A percentile compares a stretch with the other conserved stretches of the same genome.
Conservation (phyloP, 2,888 invertebrate species). For the Drymonia ruficornis region DNA sequence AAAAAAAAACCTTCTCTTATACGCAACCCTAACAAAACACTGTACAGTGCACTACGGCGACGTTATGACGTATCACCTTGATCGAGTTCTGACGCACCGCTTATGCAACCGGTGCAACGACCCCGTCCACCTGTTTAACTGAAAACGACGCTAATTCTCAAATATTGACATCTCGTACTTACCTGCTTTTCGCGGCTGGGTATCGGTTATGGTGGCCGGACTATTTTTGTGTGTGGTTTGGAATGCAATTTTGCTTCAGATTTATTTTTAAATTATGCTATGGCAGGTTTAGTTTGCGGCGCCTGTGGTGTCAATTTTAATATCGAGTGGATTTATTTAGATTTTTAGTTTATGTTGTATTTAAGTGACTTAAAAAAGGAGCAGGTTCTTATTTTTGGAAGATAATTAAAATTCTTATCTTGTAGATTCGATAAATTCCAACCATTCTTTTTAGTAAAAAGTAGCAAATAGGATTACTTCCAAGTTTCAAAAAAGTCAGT, state of each 20-base stretch:
- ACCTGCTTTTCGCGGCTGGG: conserved; percentile 44
- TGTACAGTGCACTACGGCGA: conserved; percentile 23
- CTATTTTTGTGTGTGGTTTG: neutral
- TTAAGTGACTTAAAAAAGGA: too few relatives aligned
- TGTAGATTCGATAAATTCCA: too few relatives aligned
- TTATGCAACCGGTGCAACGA: conserved; percentile 73
- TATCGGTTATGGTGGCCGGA: conserved; percentile 24
- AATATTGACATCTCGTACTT: conserved; percentile 64
- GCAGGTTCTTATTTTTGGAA: too few relatives aligned
- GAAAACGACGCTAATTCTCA: conserved; percentile 52
- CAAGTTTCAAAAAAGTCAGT: too few relatives aligned
- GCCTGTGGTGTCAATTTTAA: too few relatives aligned
- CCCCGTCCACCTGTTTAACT: conserved; percentile 43
- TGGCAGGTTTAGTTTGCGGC: too few relatives aligned
- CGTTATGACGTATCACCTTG: conserved; percentile 67
- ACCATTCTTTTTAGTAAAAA: too few relatives aligned
- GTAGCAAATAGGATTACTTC: too few relatives aligned
- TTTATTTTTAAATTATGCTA: neutral
- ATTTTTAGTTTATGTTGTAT: too few relatives aligned
- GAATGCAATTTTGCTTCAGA: too few relatives aligned
- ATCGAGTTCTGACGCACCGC: conserved; percentile 72
- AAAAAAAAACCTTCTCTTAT: neutral
- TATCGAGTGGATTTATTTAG: too few relatives aligned
- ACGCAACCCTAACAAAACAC: conserved; percentile 7
- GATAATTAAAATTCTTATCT: too few relatives aligned